phyloP scores from a whole-genome alignment of 2,888 invertebrate genomes.

The Carabus problematicus region DNA sequence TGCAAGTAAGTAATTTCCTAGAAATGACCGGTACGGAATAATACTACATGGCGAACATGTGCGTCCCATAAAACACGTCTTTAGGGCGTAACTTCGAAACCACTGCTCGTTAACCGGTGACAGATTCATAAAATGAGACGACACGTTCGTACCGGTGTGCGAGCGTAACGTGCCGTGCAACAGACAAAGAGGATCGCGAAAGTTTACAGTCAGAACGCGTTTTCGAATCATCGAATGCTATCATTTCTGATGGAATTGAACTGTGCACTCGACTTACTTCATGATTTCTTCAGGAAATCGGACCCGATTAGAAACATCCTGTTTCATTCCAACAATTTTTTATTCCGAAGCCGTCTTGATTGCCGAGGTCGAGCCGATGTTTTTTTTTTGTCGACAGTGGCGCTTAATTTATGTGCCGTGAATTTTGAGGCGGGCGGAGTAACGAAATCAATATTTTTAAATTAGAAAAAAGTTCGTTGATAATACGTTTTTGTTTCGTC shows the following conservation, averaged over 20 bases:
- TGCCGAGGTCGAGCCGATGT: constrained; percentile 1
- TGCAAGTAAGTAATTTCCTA: too few species aligned
- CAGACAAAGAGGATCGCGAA: background rate
- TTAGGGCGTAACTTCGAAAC: background rate
- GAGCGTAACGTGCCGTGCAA: background rate
- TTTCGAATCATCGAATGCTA: constrained; percentile 44
- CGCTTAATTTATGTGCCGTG: constrained; percentile 23
- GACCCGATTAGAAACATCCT: constrained; percentile 35
- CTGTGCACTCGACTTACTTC: constrained; percentile 18
- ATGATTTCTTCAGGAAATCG: constrained; percentile 35
- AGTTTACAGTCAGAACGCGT: constrained; percentile 41
- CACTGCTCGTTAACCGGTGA: constrained; percentile 15
- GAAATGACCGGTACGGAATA: too few species aligned
- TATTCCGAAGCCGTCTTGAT: constrained; percentile 20
- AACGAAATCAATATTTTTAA: constrained; percentile 4
- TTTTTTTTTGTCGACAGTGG: constrained; percentile 7
- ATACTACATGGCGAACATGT: constrained; percentile 5
- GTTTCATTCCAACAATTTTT: constrained; percentile 17
- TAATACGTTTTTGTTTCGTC: background rate
- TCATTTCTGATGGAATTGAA: constrained; percentile 43
- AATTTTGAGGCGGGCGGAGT: background rate
- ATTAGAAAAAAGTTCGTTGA: background rate
- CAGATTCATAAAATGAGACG: constrained; percentile 16
- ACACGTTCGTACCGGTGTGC: background rate
- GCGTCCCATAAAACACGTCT: constrained; percentile 22